Base-by-base conservation (phyloP, 2,888 invertebrate genomes). In the Orchesellides sinensis region DNA sequence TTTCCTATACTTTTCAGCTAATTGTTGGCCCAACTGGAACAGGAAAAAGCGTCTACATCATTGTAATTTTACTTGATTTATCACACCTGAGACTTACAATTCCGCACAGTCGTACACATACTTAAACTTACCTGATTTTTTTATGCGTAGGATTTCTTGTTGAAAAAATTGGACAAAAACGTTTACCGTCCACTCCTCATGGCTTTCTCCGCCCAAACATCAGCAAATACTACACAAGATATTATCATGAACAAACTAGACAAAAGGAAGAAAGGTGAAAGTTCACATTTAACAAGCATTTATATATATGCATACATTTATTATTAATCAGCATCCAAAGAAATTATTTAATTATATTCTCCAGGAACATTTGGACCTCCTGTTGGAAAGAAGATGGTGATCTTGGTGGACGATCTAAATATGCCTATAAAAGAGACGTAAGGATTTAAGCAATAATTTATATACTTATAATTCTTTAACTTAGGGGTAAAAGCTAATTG, bases 331-430 rank as follows among this genome's bases (percentile, higher is more conserved):
- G 10, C 5, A 32, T 32, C 32, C 10, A 5, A 32, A 32, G 32
- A 32, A 5, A 6, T 10, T 6, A 32, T 32, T 32, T 32, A 32
- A 32, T 14, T 40, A n/a, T 2, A 47, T 4, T 61, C 88, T 86
- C 35, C 80, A 93, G 95, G 98, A 0, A 95, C 97, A 14, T 98
- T 93, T 89, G 98, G 98, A 0, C 98, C 98, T 0, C 97, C 97
- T 0, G 93, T 97, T 65, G 96, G 96, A 3, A 98, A 96, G 89
- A 93, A 94, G 88, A 94, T 95, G 90, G 94, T 98, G 14, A 93
- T 98, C 61, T 98, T 98, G 90, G 96, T 98, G 40, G 98, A 98
- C 89, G 98, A 98, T 90, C 93, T 98, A n/a, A 97, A 96, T 89
- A 96, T 98, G 96, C 98, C 98, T 0, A 91, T 95, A 88, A 94